Percentiles rank a stretch among this genome's conserved stretches.
Conservation (phyloP, 1,140 invertebrate genomes). For the Brachystomella parvula region DNA sequence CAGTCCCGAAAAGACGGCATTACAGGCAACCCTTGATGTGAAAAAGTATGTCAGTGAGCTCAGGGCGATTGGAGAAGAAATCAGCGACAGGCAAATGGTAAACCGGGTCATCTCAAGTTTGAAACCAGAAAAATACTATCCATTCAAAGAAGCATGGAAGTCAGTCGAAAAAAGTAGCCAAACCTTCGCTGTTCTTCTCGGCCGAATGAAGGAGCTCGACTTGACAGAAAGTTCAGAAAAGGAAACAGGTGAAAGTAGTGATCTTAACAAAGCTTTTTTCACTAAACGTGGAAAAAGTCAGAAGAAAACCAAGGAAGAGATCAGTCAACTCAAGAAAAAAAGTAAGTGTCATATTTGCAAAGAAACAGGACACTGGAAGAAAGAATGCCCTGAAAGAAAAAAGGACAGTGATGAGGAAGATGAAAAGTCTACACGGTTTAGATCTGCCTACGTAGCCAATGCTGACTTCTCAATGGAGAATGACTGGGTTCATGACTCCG, state of each 20-base stretch:
- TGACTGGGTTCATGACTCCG: slow-evolving; percentile 24
- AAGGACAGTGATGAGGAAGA: too few species aligned
- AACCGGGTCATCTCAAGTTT: slow-evolving; percentile 18
- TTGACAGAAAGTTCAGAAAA: slow-evolving; percentile 10
- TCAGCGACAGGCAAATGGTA: slow-evolving; percentile 10
- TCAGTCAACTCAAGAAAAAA: slow-evolving; percentile 18
- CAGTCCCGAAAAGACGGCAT: slow-evolving; percentile 3
- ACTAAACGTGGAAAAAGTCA: not conserved
- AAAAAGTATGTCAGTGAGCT: slow-evolving; percentile 13
- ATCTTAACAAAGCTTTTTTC: slow-evolving; percentile 4
- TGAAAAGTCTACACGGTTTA: too few species aligned
- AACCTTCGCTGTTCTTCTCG: slow-evolving; percentile 15
- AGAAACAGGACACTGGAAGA: slow-evolving; percentile 18
- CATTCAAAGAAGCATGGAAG: slow-evolving; percentile 20
- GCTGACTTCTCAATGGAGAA: not conserved
- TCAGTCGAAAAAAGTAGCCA: slow-evolving; percentile 15
- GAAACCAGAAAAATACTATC: slow-evolving; percentile 6
- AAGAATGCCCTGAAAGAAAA: slow-evolving; percentile 16
- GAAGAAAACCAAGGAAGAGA: slow-evolving; percentile 19
- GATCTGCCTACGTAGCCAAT: slow-evolving; percentile 2
- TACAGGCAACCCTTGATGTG: slow-evolving; percentile 13
- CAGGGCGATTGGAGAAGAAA: not conserved
- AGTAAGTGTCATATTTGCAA: slow-evolving; percentile 16
- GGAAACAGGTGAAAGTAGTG: not conserved
- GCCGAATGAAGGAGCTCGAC: slow-evolving; percentile 22